Base-by-base conservation (phyloP, 1,140 invertebrate genomes). In the Heliconius hermathena region DNA sequence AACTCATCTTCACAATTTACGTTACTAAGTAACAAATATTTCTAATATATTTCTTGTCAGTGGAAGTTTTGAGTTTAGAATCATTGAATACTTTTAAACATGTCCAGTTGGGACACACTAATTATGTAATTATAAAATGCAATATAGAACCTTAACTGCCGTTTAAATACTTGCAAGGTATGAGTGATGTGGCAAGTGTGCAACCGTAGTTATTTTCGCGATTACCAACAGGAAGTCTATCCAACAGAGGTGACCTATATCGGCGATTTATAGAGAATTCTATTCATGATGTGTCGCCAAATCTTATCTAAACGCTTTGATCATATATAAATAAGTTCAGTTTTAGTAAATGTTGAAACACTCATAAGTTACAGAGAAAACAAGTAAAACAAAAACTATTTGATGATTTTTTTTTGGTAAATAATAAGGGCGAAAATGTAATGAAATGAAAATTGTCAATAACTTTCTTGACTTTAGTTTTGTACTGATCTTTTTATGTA, bases 161-260 rank as follows among this genome's bases (percentile, higher is more conserved):
- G 22, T 66, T 72, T 72, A 38, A 41, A 72, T 72, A 72, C 33
- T 11, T 11, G 36, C 20, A 36, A 72, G 33, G 13, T 72, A 72
- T 73, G 79, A 80, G 22, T 80, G 79, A 77, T 78, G 54, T 78
- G 70, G 81, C 81, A 82, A 82, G 75, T 82, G 81, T 75, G 75
- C 73, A 70, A 71, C 54, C 29, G 72, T 71, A 75, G 78, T 57
- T 80, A 82, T 82, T 80, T 80, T 80, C 71, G 78, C 74, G 49
- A 80, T 79, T 70, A 71, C 76, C 70, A 78, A 26, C 76, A 82
- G 81, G 78, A 77, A 80, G 78, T 79, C 76, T 81, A 72, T 60
- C 76, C 73, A 77, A 36, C 72, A 52, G 29, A n/a, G 33, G 71
- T 75, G 81, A 75, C 81, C 81, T 78, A 82, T 80, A 82, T 82